Base-by-base conservation (phyloP, 2,888 invertebrate genomes). In the Chaitophorus viminalis region DNA sequence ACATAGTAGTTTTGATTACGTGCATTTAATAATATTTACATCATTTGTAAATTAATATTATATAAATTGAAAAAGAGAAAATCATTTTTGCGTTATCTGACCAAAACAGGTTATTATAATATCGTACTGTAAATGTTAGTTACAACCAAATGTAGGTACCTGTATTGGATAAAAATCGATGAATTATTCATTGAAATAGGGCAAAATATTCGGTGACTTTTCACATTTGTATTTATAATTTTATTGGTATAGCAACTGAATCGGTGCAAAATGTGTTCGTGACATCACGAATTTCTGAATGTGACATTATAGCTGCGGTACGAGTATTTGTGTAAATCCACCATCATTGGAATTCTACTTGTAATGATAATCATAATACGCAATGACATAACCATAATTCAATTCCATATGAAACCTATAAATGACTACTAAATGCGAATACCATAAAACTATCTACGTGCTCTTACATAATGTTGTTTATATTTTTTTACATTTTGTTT, bases 141-240 rank as follows among this genome's bases (percentile, higher is more conserved):
- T 21, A 60, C 60, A 6, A 60, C 21, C 60, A 60, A 60, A 60
- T 60, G 18, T 25, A 25, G 1, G 1, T 46, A 36, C 25, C 60
- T 3, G 21, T 25, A 6, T 60, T 3, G 25, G 60, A 60, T 60
- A 25, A 60, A 25, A 33, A 33, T 54, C 33, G 33, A 78, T 33
- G 33, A 25, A 54, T 60, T 60, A 78, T 78, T 78, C 60, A 60
- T 79, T 25, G 81, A 81, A 68, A 17, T 25, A 21, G 68, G 39
- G 39, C 39, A 31, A 46, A 21, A 68, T 39, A 17, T 33, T 60
- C 33, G 65, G 78, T 33, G 60, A 60, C 60, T 60, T 79, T 81
- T 36, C 65, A 39, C 65, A 60, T 65, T n/a, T n/a, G n/a, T n/a
- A n/a, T n/a, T n/a, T n/a, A n/a, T n/a, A n/a, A 39, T 39, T 39